Conservation (phyloP, 2,797 vertebrate genomes). For the Aeoliscus strigatus region DNA sequence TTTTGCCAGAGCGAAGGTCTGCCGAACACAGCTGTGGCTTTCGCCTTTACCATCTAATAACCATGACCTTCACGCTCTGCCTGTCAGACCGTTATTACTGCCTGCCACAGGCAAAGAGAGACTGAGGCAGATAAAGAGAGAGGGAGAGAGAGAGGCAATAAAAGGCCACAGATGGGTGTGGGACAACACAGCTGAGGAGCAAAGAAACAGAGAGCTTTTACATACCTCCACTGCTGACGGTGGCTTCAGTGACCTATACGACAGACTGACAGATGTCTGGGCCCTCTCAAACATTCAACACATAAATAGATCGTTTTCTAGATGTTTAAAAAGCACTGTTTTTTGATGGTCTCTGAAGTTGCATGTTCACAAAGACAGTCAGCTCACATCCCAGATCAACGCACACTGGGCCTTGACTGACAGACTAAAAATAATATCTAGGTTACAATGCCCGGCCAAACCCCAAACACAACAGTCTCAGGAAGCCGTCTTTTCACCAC, state of each 20-base stretch:
- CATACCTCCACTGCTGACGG: conserved; percentile 49
- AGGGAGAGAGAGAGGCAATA: conserved; percentile 49
- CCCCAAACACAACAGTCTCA: conserved; percentile 68
- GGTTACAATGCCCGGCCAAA: conserved; percentile 66
- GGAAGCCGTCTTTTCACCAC: conserved; percentile 61
- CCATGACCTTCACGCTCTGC: conserved; percentile 72
- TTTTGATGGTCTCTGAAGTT: too few relatives aligned
- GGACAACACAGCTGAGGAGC: conserved; percentile 61
- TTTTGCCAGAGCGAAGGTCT: conserved; percentile 58
- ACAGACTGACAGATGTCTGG: conserved; percentile 42
- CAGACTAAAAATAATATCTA: conserved; percentile 75
- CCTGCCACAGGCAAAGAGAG: conserved; percentile 44
- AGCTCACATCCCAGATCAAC: conserved; percentile 59
- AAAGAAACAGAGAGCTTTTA: conserved; percentile 56
- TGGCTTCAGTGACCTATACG: conserved; percentile 49
- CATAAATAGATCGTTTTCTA: conserved; percentile 16
- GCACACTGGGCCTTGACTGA: conserved; percentile 47
- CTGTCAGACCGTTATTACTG: conserved; percentile 71
- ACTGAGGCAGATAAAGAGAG: conserved; percentile 21
- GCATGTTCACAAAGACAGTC: conserved; percentile 15
- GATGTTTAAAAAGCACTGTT: conserved; percentile 8
- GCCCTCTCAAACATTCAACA: conserved; percentile 14
- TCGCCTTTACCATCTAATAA: conserved; percentile 69
- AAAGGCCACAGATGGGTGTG: conserved; percentile 63
- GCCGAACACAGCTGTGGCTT: conserved; percentile 71